These are phyloP conservation scores for Ceratina japonica DNA, from an alignment of 1,140 invertebrate species.

Conservation along the genomic window DNA sequence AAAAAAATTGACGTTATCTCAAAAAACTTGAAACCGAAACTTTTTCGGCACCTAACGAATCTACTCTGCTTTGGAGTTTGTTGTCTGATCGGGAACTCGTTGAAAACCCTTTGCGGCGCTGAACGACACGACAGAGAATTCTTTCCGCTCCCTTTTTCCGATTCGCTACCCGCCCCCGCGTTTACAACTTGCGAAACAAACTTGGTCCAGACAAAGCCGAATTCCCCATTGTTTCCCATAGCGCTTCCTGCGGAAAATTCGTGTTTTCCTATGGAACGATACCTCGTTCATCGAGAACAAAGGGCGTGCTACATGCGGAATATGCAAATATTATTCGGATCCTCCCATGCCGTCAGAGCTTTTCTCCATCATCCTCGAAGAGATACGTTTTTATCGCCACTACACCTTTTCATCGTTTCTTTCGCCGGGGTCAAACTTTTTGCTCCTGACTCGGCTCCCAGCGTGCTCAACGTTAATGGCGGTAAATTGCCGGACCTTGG, in stretches of 20 bases:
- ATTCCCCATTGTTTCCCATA: constrained; percentile 53
- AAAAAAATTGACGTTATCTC: too few species aligned
- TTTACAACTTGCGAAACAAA: constrained; percentile 51
- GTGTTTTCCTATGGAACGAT: constrained; percentile 1
- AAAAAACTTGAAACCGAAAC: not conserved
- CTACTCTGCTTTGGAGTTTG: not conserved
- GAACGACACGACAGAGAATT: constrained; percentile 31
- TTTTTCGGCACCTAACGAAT: not conserved
- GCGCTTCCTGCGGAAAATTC: constrained; percentile 25
- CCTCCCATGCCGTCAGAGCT: not conserved
- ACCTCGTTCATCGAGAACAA: too few species aligned
- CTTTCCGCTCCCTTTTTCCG: constrained; percentile 31
- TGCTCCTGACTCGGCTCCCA: constrained; percentile 12
- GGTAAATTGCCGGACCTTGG: constrained; percentile 45
- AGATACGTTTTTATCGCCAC: constrained; percentile 4
- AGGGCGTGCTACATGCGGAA: not conserved
- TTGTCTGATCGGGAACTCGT: constrained; percentile 5
- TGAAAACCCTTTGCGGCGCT: constrained; percentile 20
- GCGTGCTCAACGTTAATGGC: constrained; percentile 13
- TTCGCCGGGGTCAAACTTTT: not conserved
- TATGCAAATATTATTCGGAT: constrained; percentile 4
- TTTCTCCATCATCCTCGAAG: constrained; percentile 24
- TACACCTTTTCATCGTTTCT: not conserved
- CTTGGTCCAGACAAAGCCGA: constrained; percentile 50
- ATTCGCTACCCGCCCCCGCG: constrained; percentile 24